Evolutionary conservation across 2,888 invertebrate species (phyloP), one percentile per base, ranked within the genome.

Genomic region (Luffia ferchaultella): DNA sequence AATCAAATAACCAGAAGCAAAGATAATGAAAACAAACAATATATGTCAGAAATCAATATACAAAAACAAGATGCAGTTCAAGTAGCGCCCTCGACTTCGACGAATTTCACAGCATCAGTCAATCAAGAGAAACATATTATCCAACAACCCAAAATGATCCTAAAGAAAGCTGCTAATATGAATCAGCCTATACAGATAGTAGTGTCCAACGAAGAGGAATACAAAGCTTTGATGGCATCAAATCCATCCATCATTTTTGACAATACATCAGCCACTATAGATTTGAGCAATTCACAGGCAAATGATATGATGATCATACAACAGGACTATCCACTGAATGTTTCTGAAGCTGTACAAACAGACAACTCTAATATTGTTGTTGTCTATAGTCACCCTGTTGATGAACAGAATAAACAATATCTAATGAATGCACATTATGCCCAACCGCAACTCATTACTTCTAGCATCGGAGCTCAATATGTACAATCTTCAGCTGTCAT

Each of bases 241-340:
- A 76, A 78, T 58, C 76, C 82, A 58, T 74, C 79, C 16, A 75
- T 82, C 52, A 72, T 83, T 62, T 80, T 78, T 68, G 77, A 79
- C 54, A 68, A 78, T 60, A 67, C 72, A 52, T 61, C 69, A 50
- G 57, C 70, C 42, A 54, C 66, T 20, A 73, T 80, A 53, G 72
- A 84, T 46, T 70, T 87, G 54, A 75, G 85, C 47, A 77, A 68
- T 50, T 70, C 86, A n/a, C 85, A 86, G 46, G 73, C 85, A 55
- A 87, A 85, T 72, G 73, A 88, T 46, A 87, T 88, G 63, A 87
- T 89, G 88, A 87, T 89, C 49, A 73, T 89, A 45, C 88, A 85
- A 55, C 86, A 88, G 57, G 79, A 86, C 55, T 87, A 83, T 63
- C 85, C 86, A 52, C 67, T 87, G 41, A 87, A 85, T 73, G 87